Conservation (phyloP, 2,797 vertebrate genomes). For the Danio choprae region DNA sequence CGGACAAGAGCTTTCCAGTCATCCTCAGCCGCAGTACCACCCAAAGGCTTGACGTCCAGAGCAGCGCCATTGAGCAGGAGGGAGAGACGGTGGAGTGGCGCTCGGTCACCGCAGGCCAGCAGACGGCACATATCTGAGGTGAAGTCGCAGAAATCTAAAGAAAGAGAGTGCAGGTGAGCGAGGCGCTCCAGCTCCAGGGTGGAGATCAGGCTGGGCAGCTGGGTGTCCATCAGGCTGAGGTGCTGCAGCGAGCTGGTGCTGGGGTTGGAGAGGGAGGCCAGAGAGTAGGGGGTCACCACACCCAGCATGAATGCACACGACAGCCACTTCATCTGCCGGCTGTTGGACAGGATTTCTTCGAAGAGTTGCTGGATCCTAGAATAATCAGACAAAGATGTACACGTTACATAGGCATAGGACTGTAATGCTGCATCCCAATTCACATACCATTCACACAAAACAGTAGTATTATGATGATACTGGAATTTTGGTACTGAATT, state of each 20-base stretch:
- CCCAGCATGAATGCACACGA: constrained; percentile 96
- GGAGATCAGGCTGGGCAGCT: constrained; percentile 87
- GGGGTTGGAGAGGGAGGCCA: constrained; percentile 91
- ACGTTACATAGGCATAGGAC: no score
- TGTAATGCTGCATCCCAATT: no score
- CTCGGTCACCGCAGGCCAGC: constrained; percentile 86
- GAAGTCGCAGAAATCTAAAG: constrained; percentile 96
- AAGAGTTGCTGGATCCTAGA: constrained; percentile 94
- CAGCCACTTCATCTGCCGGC: constrained; percentile 93
- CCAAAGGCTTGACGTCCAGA: constrained; percentile 90
- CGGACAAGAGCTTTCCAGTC: constrained; percentile 95
- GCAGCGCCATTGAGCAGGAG: constrained; percentile 92
- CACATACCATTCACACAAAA: no score
- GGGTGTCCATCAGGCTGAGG: constrained; percentile 95
- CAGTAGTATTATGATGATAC: no score
- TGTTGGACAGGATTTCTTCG: constrained; percentile 94
- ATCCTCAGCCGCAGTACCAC: constrained; percentile 90
- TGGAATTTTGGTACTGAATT: no score
- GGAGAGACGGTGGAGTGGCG: constrained; percentile 94
- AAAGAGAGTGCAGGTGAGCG: constrained; percentile 88
- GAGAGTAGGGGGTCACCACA: constrained; percentile 90
- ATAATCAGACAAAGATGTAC: constrained; percentile 11
- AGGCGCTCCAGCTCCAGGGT: constrained; percentile 91
- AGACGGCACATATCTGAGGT: constrained; percentile 93
- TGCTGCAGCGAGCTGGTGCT: constrained; percentile 93